A percentile compares a stretch with the other conserved stretches of the same genome.
Evolutionary conservation across 1,140 invertebrate species (phyloP).

Genomic region (Achroia grisella): DNA sequence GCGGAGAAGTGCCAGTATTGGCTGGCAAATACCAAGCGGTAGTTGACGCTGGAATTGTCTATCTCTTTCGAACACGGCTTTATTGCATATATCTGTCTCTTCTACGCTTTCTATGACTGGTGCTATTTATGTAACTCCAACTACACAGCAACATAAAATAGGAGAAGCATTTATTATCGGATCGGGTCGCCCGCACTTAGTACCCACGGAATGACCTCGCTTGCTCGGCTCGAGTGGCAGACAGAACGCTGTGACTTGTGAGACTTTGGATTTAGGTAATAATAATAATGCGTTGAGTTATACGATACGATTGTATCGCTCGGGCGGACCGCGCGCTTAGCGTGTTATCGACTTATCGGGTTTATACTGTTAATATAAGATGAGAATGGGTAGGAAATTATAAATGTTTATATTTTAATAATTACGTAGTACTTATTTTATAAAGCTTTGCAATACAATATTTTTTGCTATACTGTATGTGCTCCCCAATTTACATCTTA

Average conservation of each 20-base stretch:
- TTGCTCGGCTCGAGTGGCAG: slow-evolving; percentile 25
- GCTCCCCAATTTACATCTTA: too few relatives aligned
- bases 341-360: too few relatives aligned
- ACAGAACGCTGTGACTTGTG: slow-evolving; percentile 7
- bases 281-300: slow-evolving; percentile 21
- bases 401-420: too few relatives aligned
- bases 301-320: too few relatives aligned
- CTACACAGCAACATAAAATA: slow-evolving; percentile 17
- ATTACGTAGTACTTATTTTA: too few relatives aligned
- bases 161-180: slow-evolving; percentile 34
- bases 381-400: too few relatives aligned
- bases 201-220: slow-evolving; percentile 46
- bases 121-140: slow-evolving; percentile 19
- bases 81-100: slow-evolving; percentile 19
- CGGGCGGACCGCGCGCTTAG: too few relatives aligned
- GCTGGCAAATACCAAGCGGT: slow-evolving; percentile 45
- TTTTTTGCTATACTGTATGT: too few relatives aligned
- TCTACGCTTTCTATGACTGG: slow-evolving; percentile 26
- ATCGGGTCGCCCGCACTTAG: slow-evolving; percentile 32
- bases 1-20: slow-evolving; percentile 57
- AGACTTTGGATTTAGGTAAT: slow-evolving; percentile 17
- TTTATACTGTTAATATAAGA: too few relatives aligned
- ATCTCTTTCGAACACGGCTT: slow-evolving; percentile 27
- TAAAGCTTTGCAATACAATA: too few relatives aligned
- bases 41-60: slow-evolving; percentile 17